A percentile compares a stretch with the other conserved stretches of the same genome.
Conservation (phyloP, 2,113 vertebrate genomes). For the Ovis aries region ARS-UI_Ramb_v3.0 NC_056064.1:60990001-60990500, state of each 20-base stretch:
- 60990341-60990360: neutral
- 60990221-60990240: neutral
- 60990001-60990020: neutral
- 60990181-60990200: neutral
- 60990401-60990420: neutral
- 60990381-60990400: neutral
- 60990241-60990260: neutral
- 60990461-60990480: neutral
- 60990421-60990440: neutral
- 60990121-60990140: neutral
- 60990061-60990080: accelerated
- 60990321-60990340: accelerated
- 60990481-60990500: neutral
- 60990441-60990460: accelerated
- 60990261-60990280: neutral
- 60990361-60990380: neutral
- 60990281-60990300: accelerated
- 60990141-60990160: neutral
- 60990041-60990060: neutral
- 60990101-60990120: neutral
- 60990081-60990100: neutral
- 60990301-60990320: neutral
- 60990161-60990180: neutral
- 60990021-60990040: neutral
- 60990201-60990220: neutral